Base-by-base conservation (phyloP, 2,113 vertebrate species). In the Penelope pileata region DNA sequence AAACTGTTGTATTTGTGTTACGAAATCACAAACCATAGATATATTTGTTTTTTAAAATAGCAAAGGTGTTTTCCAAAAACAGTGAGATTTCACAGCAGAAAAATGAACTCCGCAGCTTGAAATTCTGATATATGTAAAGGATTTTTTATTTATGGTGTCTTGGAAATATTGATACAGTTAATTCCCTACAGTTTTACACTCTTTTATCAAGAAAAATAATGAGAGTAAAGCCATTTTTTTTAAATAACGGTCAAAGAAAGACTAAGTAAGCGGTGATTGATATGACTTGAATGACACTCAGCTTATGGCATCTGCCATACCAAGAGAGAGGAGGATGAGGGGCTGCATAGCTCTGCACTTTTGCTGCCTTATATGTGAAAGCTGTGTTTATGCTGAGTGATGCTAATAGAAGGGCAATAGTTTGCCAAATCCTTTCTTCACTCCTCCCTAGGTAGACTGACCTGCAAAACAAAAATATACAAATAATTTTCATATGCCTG, bases 381-480 rank as follows among this genome's bases (percentile, higher is more conserved):
- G 27, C 2, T 26, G 19, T 45, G 59, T 67, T 70, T 82, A 26
- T 73, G 23, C 9, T 51, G 29, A 56, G 7, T 60, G 36, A 64
- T 80, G 27, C 0, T 83, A 60, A 53, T 29, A 69, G n/a, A 67
- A 47, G 7, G 8, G 3, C 38, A 50, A 66, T 29, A 43, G 42
- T 63, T 50, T 68, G 21, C 22, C n/a, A 67, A 72, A 83, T 86
- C 56, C 18, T 83, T 80, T 62, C 9, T 53, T 86, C 40, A 24
- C 14, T 79, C 12, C 72, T 54, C 6, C 14, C 9, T 30, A 22
- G 0, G 1, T 18, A 50, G 5, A 42, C 5, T 14, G 54, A 21
- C 9, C 27, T 67, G 16, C 59, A 77, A 62, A 60, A 10, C 34
- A 78, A 48, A 90, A 38, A 68, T 27, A 56, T 63, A 3, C 2